Percentiles rank a stretch among this genome's conserved stretches.
Conservation (phyloP, 2,113 vertebrate species). For the Eurypyga helias region DNA sequence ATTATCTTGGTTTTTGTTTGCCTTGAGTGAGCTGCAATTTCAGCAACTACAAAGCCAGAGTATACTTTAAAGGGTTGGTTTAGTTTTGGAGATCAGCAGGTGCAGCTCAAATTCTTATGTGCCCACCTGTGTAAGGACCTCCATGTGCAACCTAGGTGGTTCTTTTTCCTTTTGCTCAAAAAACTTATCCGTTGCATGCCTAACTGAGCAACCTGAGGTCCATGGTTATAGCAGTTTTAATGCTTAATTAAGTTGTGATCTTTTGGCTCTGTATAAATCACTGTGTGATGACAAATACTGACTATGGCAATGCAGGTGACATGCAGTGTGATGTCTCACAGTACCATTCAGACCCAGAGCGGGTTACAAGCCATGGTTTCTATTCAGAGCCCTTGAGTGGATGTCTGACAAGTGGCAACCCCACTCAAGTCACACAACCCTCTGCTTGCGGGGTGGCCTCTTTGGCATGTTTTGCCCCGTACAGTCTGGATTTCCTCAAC, state of each 20-base stretch:
- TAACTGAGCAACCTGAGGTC: not conserved
- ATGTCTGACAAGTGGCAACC: not conserved
- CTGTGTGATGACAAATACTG: not conserved
- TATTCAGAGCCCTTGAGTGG: not conserved
- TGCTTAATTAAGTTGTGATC: not conserved
- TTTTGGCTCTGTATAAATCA: not conserved
- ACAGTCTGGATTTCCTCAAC: not conserved
- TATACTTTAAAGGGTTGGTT: not conserved
- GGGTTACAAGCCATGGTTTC: not conserved
- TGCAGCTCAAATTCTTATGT: not conserved
- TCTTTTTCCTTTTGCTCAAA: not conserved
- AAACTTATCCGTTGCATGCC: not conserved
- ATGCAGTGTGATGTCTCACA: fast-evolving
- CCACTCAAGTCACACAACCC: not conserved
- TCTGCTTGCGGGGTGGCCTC: not conserved
- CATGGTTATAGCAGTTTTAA: not conserved
- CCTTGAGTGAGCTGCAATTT: not conserved
- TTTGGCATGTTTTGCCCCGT: not conserved
- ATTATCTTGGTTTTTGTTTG: not conserved
- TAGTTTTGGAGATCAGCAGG: not conserved
- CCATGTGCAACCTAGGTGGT: not conserved
- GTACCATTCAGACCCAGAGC: not conserved
- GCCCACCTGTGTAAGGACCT: not conserved
- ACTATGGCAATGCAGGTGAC: not conserved
- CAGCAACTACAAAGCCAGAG: not conserved